A percentile compares a stretch with the other conserved stretches of the same genome.
Evolutionary conservation across 2,797 vertebrate species (phyloP).

Genomic region (Melanotaenia maccullochi): DNA sequence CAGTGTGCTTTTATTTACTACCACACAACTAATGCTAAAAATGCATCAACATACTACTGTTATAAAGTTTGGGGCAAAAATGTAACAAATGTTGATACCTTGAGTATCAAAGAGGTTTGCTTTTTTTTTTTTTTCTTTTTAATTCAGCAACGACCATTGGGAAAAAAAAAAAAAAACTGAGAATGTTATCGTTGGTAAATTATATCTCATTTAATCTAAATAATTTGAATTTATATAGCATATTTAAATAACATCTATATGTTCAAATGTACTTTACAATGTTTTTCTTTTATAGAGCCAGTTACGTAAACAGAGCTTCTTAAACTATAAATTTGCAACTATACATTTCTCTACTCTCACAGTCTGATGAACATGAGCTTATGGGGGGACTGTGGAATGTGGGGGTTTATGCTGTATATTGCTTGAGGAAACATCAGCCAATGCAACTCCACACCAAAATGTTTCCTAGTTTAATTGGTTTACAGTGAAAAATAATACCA

Average conservation of each 20-base stretch:
- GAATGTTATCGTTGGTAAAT: not conserved
- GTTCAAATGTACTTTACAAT: not conserved
- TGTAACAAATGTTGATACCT: conserved; percentile 1
- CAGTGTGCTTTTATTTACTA: conserved; percentile 37
- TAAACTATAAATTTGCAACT: not conserved
- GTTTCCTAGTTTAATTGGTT: too few relatives aligned
- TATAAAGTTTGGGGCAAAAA: not conserved
- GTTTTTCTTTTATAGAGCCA: not conserved
- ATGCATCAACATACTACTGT: not conserved
- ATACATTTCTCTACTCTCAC: not conserved
- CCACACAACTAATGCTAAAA: conserved; percentile 9
- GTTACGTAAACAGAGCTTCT: not conserved
- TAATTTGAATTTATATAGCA: not conserved
- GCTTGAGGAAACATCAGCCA: too few relatives aligned
- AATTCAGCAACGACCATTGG: not conserved
- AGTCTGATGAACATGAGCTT: not conserved
- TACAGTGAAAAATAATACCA: too few relatives aligned
- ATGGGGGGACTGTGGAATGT: not conserved
- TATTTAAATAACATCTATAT: not conserved
- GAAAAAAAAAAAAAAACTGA: not conserved
- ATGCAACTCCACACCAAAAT: too few relatives aligned
- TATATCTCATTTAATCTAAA: not conserved
- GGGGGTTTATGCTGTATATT: too few relatives aligned
- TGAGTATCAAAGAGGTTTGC: not conserved
- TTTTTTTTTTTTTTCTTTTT: not conserved